Evolutionary conservation across 1,140 invertebrate species (phyloP), one percentile per base, ranked within the genome.

Genomic region (Drosophila nikananu): DNA sequence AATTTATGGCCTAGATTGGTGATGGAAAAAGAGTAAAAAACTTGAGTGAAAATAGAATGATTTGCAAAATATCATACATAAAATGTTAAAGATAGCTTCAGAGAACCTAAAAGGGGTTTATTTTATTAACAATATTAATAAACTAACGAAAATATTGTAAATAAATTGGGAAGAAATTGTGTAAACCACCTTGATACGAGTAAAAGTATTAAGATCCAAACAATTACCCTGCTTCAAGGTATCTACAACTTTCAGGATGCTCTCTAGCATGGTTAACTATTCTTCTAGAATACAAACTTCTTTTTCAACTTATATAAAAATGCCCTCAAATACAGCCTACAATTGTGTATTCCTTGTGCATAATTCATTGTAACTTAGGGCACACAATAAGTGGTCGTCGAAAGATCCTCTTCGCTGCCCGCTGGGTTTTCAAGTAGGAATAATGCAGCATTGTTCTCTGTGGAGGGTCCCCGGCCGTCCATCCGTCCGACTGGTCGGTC

Each of bases 371-470:
- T 30, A 66, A 66, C 27, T 46, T 27, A 23, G 8, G 23, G 9
- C 35, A 25, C 27, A 52, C 23, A 30, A 42, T 52, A 71, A 81
- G 59, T 64, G 37, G 37, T 6, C 10, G 37, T 6, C 10, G 10
- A 57, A 37, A n/a, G 62, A 52, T 49, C 35, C 42, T 61, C 51
- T 52, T 57, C 25, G 39, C 72, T 32, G 17, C 75, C 75, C 64
- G 75, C 75, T 62, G 75, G 12, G 54, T 78, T 70, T 71, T 78
- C 23, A 70, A 78, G 75, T 78, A 74, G 48, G 71, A 32, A 64
- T 46, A 67, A 30, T 35, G 72, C 32, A 49, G 48, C 54, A 79
- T 79, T 79, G 77, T 79, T 79, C 70, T 60, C 51, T 13, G 54
- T 89, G 52, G 64, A 83, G 77, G 63, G 62, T 57, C 35, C 55